Evolutionary conservation across 2,888 invertebrate genomes (phyloP), one percentile per base, ranked within the genome.

Genomic region (Gari tellinella): DNA sequence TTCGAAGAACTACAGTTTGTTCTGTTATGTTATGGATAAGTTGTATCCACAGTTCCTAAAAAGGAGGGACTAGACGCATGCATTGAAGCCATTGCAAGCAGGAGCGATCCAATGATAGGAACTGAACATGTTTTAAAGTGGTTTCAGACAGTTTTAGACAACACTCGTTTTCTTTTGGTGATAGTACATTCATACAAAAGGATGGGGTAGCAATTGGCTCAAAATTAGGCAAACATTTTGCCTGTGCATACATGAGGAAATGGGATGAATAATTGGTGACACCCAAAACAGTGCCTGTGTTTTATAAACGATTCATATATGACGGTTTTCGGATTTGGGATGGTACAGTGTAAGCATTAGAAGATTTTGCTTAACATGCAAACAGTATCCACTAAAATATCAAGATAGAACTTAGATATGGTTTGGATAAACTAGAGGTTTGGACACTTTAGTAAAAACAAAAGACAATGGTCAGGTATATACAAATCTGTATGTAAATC

Each of bases 291-390:
- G 8, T 15, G 14, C 58, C 58, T 17, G 15, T 15, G 3, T 46
- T 48, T 46, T 58, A 58, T 21, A 58, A 48, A 17, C 25, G 46
- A 26, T 58, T 41, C 58, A 31, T 58, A n/a, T 15, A 57, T 48
- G 58, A 58, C 26, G 46, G 48, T 26, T 58, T 58, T 25, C 26
- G 48, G 21, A 58, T 58, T 17, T 58, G 46, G 48, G 48, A 45
- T 12, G 26, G 38, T 21, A 31, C 17, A 2, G 21, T 48, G 37
- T 3, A 46, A 17, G 37, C 5, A 43, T 4, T 43, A 14, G 19
- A 17, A 43, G 19, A 43, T 5, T n/a, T n/a, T 43, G n/a, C n/a
- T 3, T 8, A 46, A 5, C 37, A 46, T n/a, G 48, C 31, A 2
- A 58, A 58, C 7, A 19, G 14, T 14, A 46, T 58, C n/a, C 46